Conservation (phyloP, 2,888 invertebrate genomes). For the Spodoptera exigua region DNA sequence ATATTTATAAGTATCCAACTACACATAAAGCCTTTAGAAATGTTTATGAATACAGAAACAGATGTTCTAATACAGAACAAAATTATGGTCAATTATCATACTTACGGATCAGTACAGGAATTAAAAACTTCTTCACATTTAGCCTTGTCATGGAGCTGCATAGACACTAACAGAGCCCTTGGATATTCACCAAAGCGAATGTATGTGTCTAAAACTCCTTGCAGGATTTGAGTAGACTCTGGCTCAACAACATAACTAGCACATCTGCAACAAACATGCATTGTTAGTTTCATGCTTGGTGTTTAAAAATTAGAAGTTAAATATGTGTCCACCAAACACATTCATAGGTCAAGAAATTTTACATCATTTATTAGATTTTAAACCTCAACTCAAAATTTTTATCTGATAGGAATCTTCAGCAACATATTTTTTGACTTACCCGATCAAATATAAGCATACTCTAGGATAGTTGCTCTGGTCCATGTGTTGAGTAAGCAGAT, state of each 20-base stretch:
- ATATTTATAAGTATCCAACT: no score
- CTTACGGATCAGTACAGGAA: slow-evolving; percentile 95
- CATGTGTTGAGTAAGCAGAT: slow-evolving; percentile 95
- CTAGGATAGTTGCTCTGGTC: slow-evolving; percentile 96
- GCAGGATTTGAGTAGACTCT: slow-evolving; percentile 95
- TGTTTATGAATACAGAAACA: no score
- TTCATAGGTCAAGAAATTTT: neutral
- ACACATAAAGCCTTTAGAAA: no score
- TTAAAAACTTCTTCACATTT: slow-evolving; percentile 95
- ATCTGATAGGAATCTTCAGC: neutral
- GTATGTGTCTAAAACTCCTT: slow-evolving; percentile 95
- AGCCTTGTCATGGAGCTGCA: slow-evolving; percentile 95
- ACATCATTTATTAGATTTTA: neutral
- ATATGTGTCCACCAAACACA: no score
- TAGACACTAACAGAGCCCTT: slow-evolving; percentile 96
- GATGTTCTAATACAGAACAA: no score
- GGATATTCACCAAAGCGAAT: slow-evolving; percentile 96
- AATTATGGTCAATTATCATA: slow-evolving; percentile 51
- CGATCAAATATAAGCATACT: slow-evolving; percentile 97
- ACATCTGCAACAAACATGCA: slow-evolving; percentile 90
- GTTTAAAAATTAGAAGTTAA: no score
- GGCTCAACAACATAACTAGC: slow-evolving; percentile 98
- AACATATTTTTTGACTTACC: slow-evolving; percentile 67
- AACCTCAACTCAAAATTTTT: no score
- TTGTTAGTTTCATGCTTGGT: no score